Evolutionary conservation across 1,140 invertebrate genomes (phyloP).

Genomic region (Zeugodacus cucurbitae): DNA sequence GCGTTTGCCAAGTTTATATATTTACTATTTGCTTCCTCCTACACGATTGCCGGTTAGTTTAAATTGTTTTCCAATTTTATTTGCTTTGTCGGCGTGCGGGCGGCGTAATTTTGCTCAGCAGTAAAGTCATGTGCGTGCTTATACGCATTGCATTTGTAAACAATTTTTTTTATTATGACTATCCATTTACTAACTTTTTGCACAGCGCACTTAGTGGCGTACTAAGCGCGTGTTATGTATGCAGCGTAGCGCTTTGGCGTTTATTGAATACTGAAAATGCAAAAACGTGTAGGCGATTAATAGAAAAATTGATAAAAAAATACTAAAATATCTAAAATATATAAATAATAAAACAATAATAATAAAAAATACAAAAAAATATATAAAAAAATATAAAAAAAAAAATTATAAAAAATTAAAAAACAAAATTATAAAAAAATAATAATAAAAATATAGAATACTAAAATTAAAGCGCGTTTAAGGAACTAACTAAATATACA

Average conservation of each 20-base stretch:
- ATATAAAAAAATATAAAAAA: too few relatives aligned
- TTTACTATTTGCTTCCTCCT: conserved; percentile 1
- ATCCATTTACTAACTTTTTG: background rate
- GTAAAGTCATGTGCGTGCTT: background rate
- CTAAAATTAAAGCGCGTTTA: background rate
- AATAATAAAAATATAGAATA: too few relatives aligned
- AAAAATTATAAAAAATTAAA: background rate
- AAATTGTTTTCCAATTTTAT: background rate
- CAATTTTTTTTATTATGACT: background rate
- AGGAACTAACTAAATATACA: background rate
- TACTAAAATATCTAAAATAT: too few relatives aligned
- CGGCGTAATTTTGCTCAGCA: background rate
- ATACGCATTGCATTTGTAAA: background rate
- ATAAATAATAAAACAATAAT: background rate
- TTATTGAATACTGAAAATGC: background rate
- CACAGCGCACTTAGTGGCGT: background rate
- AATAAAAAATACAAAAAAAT: background rate
- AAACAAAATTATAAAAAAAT: background rate
- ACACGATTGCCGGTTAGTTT: background rate
- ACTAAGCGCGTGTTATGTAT: background rate
- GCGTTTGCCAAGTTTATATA: background rate
- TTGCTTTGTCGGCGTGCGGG: background rate
- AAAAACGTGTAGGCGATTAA: background rate
- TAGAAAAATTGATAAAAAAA: too few relatives aligned
- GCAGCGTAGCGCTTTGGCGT: background rate